Evolutionary conservation across 2,888 invertebrate genomes (phyloP), one percentile per base, ranked within the genome.

Genomic region (Pemphredon lugubris): DNA sequence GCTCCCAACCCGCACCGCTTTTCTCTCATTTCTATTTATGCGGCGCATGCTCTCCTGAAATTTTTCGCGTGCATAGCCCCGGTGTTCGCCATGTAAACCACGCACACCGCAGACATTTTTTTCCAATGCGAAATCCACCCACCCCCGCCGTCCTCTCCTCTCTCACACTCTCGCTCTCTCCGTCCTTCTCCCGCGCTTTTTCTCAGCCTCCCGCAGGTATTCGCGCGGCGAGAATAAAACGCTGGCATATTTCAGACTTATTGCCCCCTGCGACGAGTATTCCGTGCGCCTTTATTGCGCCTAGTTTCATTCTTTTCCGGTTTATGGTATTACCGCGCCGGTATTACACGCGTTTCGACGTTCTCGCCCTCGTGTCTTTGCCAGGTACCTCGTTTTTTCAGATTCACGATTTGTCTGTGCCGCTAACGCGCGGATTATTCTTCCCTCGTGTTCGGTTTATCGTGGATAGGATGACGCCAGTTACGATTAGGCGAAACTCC

Each of bases 181-280:
- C 9, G 7, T 32, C 34, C 61, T 32, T 18, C 34, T 42, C 26
- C 39, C 47, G 40, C 32, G 59, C 48, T 74, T 74, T 63, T 58
- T 59, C 61, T 66, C 55, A 44, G 47, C 40, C 20, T 50, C 47
- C 65, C 60, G 64, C 68, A 59, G 77, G 75, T 78, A 80, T 79
- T 82, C 73, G 67, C 61, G 54, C 66, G 70, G 71, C 48, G 72
- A 69, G 74, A 82, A 84, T 82, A 85, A 85, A 86, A 83, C 76
- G 76, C 73, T 60, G 77, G 77, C 83, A 85, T 85, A 86, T 85
- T 86, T 86, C 85, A 82, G 82, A 84, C 84, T 85, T 86, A 86
- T 86, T 83, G 84, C 76, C 65, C 48, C 60, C 30, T 55, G 50
- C 70, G 60, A 68, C 63, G 61, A 75, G 59, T 73, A 70, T 73